Percentiles rank a stretch among this genome's conserved stretches.
phyloP scores from a whole-genome alignment of 2,797 vertebrate genomes.

The Oryzias dopingdopingensis region DNA sequence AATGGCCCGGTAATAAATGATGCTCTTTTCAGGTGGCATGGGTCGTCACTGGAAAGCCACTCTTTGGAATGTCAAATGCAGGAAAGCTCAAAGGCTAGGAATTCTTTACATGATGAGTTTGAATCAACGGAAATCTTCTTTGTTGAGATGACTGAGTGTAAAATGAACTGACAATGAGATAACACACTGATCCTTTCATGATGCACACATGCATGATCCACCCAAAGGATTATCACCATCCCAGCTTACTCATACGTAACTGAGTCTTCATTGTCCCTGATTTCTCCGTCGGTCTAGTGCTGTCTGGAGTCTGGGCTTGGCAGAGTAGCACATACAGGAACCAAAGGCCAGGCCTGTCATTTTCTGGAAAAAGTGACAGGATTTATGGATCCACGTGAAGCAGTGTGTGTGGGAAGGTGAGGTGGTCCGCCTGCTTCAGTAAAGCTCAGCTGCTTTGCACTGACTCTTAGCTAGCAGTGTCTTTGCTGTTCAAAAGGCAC shows the following conservation, averaged over 20 bases:
- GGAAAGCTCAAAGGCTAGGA: background rate
- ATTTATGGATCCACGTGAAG: slow-evolving; percentile 53
- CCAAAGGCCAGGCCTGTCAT: slow-evolving; percentile 47
- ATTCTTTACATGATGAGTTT: slow-evolving; percentile 4
- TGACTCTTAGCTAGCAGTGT: background rate
- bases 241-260: slow-evolving; percentile 52
- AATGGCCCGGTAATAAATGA: slow-evolving; percentile 85
- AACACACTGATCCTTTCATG: too few relatives aligned
- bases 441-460: slow-evolving; percentile 3
- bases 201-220: slow-evolving; percentile 9
- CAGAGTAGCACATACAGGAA: slow-evolving; percentile 25
- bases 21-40: slow-evolving; percentile 48
- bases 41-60: slow-evolving; percentile 34
- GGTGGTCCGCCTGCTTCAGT: background rate
- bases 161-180: background rate
- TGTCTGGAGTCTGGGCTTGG: slow-evolving; percentile 2
- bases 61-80: slow-evolving; percentile 32
- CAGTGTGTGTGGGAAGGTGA: slow-evolving; percentile 4
- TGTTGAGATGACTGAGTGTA: background rate
- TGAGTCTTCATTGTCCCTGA: slow-evolving; percentile 40
- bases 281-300: slow-evolving; percentile 15
- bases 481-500: background rate
- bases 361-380: slow-evolving; percentile 45
- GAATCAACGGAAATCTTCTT: slow-evolving; percentile 1
- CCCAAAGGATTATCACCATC: slow-evolving; percentile 29